These are phyloP conservation scores for Hippopotamus amphibius DNA, from an alignment of 2,113 vertebrate genomes.

Conservation along the genomic window DNA sequence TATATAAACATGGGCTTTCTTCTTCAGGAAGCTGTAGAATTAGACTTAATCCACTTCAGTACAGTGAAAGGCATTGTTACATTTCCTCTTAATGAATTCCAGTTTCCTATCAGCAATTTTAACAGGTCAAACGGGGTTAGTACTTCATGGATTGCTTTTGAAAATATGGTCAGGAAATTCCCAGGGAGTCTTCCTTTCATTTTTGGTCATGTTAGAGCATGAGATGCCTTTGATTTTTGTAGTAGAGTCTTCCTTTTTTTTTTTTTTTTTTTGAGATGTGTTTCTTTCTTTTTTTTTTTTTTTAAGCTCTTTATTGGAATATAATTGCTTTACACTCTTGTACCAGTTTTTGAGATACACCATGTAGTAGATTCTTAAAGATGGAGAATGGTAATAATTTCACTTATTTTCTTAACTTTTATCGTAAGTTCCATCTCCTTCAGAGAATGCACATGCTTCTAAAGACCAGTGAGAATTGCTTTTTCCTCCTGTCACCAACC, in stretches of 20 bases:
- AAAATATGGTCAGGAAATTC: slow-evolving; percentile 5
- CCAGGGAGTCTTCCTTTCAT: neutral
- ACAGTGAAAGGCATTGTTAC: neutral
- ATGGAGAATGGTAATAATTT: slow-evolving; percentile 44
- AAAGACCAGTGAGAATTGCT: neutral
- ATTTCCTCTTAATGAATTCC: slow-evolving; percentile 35
- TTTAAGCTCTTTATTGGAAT: no score
- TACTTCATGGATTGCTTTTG: neutral
- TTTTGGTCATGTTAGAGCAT: slow-evolving; percentile 11
- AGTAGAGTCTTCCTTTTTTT: neutral
- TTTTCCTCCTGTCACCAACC: neutral
- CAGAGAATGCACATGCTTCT: neutral
- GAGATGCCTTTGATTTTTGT: slow-evolving; percentile 31
- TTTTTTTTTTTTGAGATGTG: no score
- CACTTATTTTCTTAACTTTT: neutral
- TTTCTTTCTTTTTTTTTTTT: no score
- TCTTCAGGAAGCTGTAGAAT: slow-evolving; percentile 15
- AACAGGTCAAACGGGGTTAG: neutral
- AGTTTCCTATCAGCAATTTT: slow-evolving; percentile 25
- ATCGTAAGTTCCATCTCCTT: slow-evolving; percentile 11
- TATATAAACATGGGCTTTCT: neutral
- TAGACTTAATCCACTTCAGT: slow-evolving; percentile 2
- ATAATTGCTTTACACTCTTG: no score
- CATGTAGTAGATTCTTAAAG: slow-evolving; percentile 5
- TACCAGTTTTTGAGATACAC: no score